Conservation (phyloP, 2,797 vertebrate species). For the Melanotaenia pygmaea region DNA sequence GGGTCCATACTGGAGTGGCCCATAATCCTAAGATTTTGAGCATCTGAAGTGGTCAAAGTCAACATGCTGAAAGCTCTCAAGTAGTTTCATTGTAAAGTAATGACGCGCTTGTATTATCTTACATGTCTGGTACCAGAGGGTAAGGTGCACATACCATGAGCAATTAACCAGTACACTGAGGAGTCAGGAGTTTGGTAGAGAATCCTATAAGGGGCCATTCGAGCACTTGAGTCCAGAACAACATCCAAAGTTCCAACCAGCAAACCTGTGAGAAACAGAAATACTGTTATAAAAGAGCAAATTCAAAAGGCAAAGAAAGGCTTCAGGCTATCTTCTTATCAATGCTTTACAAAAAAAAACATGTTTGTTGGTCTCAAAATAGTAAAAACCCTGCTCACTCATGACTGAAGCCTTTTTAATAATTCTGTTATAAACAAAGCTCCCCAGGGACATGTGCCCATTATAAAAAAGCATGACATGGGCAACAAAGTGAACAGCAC, state of each 20-base stretch:
- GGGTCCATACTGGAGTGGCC: neutral
- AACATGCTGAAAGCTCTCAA: neutral
- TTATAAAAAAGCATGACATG: neutral
- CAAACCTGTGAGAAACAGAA: slow-evolving; percentile 83
- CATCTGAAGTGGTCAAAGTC: neutral
- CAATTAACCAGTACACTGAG: slow-evolving; percentile 93
- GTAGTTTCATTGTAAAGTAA: neutral
- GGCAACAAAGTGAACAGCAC: neutral
- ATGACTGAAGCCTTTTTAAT: neutral
- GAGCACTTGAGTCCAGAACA: slow-evolving; percentile 95
- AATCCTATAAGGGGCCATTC: slow-evolving; percentile 95
- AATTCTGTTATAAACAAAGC: neutral
- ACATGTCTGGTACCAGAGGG: neutral
- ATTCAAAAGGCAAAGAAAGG: neutral
- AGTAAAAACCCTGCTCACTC: neutral
- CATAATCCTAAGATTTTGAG: neutral
- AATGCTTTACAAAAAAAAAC: neutral
- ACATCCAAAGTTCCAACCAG: slow-evolving; percentile 97
- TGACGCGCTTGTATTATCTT: neutral
- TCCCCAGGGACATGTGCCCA: neutral
- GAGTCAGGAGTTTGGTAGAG: slow-evolving; percentile 98
- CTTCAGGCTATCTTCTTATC: neutral
- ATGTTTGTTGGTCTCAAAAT: slow-evolving; percentile 1
- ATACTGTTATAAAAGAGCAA: slow-evolving; percentile 10
- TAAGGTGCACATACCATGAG: slow-evolving; percentile 86